These are phyloP conservation scores for Leucophora obtusa DNA, from an alignment of 2,888 invertebrate genomes.

Conservation along the genomic window DNA sequence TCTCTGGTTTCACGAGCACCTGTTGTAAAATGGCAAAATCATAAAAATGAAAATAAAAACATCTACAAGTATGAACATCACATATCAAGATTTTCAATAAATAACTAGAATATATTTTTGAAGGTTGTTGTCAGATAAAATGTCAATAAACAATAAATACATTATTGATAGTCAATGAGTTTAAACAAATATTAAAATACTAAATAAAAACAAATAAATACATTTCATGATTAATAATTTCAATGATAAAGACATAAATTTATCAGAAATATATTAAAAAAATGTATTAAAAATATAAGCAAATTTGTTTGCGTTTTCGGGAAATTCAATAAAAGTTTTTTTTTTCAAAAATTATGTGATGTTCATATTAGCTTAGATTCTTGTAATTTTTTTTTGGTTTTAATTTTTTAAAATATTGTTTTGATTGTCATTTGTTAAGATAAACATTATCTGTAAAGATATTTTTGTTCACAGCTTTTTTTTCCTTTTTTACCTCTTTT, in stretches of 20 bases:
- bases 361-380: slow-evolving; percentile 14
- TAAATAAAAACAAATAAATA: too few relatives aligned
- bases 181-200: too few relatives aligned
- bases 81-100: not conserved
- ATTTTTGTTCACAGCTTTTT: slow-evolving; percentile 6
- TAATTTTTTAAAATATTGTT: not conserved
- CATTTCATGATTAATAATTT: too few relatives aligned
- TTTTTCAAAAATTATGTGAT: slow-evolving; percentile 22
- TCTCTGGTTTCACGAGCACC: slow-evolving; percentile 77
- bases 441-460: slow-evolving; percentile 12
- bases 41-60: not conserved
- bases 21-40: slow-evolving; percentile 55
- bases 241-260: too few relatives aligned
- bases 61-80: not conserved
- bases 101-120: slow-evolving; percentile 6
- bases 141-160: not conserved
- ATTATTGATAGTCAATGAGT: slow-evolving; percentile 15
- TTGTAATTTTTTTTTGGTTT: not conserved
- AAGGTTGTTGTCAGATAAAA: slow-evolving; percentile 28
- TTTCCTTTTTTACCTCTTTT: slow-evolving; percentile 85
- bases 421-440: slow-evolving; percentile 1
- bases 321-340: not conserved
- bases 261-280: too few relatives aligned
- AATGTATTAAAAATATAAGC: not conserved
- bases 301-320: not conserved